Conservation (phyloP, 2,797 vertebrate genomes). For the Champsocephalus gunnari region DNA sequence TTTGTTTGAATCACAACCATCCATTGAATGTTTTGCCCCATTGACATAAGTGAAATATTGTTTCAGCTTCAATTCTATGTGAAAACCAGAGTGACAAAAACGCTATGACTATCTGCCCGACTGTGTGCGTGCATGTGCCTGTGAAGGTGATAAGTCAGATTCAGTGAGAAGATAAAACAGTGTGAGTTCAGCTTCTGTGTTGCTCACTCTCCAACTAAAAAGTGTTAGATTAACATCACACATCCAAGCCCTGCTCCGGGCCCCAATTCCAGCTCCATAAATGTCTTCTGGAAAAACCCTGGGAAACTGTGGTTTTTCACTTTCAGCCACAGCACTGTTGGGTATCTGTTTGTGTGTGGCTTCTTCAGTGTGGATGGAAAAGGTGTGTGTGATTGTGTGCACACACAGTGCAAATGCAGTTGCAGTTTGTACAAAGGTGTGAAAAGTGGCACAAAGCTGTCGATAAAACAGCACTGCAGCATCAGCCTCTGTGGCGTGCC, state of each 20-base stretch:
- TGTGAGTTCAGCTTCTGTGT: conserved; percentile 44
- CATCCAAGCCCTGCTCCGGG: conserved; percentile 38
- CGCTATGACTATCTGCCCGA: not conserved
- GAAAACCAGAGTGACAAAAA: conserved; percentile 12
- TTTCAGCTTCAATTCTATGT: conserved; percentile 1
- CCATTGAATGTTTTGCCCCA: not conserved
- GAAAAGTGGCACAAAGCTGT: conserved; percentile 28
- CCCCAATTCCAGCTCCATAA: conserved; percentile 22
- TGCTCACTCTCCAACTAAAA: conserved; percentile 30
- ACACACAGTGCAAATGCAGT: not conserved
- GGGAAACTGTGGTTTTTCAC: conserved; percentile 41
- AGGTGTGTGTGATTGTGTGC: no score
- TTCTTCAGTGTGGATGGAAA: not conserved
- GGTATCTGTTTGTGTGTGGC: conserved; percentile 4
- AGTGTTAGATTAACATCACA: conserved; percentile 72
- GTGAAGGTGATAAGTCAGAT: conserved; percentile 33
- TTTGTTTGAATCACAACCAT: not conserved
- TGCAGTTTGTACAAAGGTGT: conserved; percentile 56
- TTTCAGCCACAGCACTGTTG: conserved; percentile 32
- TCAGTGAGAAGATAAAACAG: conserved; percentile 44
- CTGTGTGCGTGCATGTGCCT: not conserved
- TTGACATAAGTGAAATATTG: conserved; percentile 2
- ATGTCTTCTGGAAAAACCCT: not conserved
- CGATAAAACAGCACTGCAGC: conserved; percentile 36
- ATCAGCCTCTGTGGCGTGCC: not conserved